Evolutionary conservation across 2,797 vertebrate species (phyloP).

Genomic region (Phoxinus dragarum): DNA sequence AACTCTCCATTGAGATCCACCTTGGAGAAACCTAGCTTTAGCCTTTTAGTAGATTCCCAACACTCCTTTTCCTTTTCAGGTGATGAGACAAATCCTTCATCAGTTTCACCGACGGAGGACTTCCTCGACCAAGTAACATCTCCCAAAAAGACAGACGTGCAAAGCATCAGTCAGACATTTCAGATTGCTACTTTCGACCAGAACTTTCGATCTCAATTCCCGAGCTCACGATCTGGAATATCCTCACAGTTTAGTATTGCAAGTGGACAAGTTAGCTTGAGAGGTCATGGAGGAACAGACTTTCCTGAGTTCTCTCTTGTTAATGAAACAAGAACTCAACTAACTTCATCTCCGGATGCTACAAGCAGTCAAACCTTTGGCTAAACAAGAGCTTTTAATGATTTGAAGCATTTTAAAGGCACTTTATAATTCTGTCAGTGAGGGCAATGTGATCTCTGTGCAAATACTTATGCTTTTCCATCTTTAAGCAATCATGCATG

Average conservation of each 20-base stretch:
- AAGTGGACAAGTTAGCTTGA: constrained; percentile 95
- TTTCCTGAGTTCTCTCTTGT: constrained; percentile 97
- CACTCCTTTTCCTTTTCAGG: constrained; percentile 97
- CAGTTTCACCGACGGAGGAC: constrained; percentile 93
- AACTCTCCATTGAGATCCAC: constrained; percentile 93
- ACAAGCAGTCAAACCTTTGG: constrained; percentile 96
- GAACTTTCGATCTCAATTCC: constrained; percentile 95
- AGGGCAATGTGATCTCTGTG: constrained; percentile 57
- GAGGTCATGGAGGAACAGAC: constrained; percentile 90
- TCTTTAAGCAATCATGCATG: constrained; percentile 52
- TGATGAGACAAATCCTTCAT: constrained; percentile 92
- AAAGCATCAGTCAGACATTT: constrained; percentile 93
- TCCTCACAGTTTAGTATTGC: constrained; percentile 93
- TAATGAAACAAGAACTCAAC: constrained; percentile 94
- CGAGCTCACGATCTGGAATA: constrained; percentile 88
- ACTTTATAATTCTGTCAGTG: constrained; percentile 92
- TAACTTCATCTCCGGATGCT: constrained; percentile 95
- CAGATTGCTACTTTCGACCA: constrained; percentile 97
- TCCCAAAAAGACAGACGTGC: constrained; percentile 94
- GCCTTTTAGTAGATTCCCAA: constrained; percentile 95
- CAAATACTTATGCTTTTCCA: constrained; percentile 51
- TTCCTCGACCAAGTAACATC: constrained; percentile 97
- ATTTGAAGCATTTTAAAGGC: constrained; percentile 79
- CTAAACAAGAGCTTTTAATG: constrained; percentile 73
- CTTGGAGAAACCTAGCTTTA: constrained; percentile 96